A percentile compares a stretch with the other conserved stretches of the same genome.
Conservation (phyloP, 1,140 invertebrate species). For the Halictus rubicundus region DNA sequence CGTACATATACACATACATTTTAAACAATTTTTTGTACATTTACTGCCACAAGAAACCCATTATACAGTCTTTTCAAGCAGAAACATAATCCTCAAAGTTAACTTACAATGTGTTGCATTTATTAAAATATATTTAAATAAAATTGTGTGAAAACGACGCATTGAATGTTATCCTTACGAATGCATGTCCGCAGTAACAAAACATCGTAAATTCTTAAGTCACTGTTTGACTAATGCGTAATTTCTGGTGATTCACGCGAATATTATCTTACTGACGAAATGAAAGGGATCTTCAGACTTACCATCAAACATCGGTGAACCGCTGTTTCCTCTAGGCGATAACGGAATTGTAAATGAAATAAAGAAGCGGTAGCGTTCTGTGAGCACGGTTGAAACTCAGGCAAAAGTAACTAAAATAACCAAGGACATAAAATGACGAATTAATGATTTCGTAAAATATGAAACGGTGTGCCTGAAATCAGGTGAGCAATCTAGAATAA, state of each 20-base stretch:
- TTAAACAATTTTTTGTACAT: no score
- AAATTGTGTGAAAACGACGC: not conserved
- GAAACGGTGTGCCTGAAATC: constrained; percentile 11
- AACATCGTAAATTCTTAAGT: not conserved
- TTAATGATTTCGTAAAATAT: constrained; percentile 1
- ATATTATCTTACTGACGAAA: constrained; percentile 18
- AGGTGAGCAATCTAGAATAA: not conserved
- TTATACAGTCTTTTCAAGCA: no score
- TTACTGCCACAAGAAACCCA: no score
- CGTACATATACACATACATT: no score
- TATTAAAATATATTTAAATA: not conserved
- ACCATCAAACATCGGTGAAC: constrained; percentile 77
- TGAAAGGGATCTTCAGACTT: constrained; percentile 57
- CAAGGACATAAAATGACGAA: constrained; percentile 30
- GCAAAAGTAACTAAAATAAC: constrained; percentile 73
- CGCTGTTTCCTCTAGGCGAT: constrained; percentile 69
- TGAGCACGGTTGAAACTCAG: constrained; percentile 69
- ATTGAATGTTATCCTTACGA: not conserved
- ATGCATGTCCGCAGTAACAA: not conserved
- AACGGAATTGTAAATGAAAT: constrained; percentile 72
- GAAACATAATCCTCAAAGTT: no score
- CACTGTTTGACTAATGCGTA: not conserved
- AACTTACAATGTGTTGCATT: no score
- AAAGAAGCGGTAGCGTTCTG: constrained; percentile 61
- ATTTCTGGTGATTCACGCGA: not conserved